These are phyloP conservation scores for Actias luna DNA, from an alignment of 2,888 invertebrate species.

Conservation along the genomic window DNA sequence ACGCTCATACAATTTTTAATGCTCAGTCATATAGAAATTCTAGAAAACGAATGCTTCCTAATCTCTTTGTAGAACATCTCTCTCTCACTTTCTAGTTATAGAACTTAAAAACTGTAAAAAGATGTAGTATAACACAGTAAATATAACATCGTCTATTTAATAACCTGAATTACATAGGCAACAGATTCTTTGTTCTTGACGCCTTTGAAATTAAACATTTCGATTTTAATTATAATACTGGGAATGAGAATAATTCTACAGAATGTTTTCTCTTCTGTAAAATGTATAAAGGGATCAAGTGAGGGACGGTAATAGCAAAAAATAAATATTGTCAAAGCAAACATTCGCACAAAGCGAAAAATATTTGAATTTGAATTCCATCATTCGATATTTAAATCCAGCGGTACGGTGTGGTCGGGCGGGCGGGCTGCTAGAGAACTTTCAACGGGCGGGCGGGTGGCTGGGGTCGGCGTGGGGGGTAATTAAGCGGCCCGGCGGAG, in stretches of 20 bases:
- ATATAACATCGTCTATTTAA: not conserved
- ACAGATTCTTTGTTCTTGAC: not conserved
- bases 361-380: slow-evolving; percentile 78
- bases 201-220: not conserved
- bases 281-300: slow-evolving; percentile 10
- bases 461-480: slow-evolving; percentile 48
- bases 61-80: too few relatives aligned
- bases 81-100: too few relatives aligned
- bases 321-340: slow-evolving; percentile 54
- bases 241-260: not conserved
- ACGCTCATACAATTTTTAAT: too few relatives aligned
- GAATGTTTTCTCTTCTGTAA: slow-evolving; percentile 13
- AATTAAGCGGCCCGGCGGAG: slow-evolving; percentile 81
- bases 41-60: too few relatives aligned
- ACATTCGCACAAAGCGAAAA: slow-evolving; percentile 67
- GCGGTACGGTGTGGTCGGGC: slow-evolving; percentile 61
- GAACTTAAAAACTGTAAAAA: not conserved
- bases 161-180: not conserved
- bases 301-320: slow-evolving; percentile 33
- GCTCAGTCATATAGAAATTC: too few relatives aligned
- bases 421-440: slow-evolving; percentile 48
- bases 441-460: slow-evolving; percentile 49
- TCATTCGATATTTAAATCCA: slow-evolving; percentile 80
- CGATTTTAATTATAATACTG: not conserved
- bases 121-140: too few relatives aligned